Percentiles rank a stretch among this genome's conserved stretches.
Evolutionary conservation across 2,888 invertebrate genomes (phyloP).

Genomic region (Amiota mariae): DNA sequence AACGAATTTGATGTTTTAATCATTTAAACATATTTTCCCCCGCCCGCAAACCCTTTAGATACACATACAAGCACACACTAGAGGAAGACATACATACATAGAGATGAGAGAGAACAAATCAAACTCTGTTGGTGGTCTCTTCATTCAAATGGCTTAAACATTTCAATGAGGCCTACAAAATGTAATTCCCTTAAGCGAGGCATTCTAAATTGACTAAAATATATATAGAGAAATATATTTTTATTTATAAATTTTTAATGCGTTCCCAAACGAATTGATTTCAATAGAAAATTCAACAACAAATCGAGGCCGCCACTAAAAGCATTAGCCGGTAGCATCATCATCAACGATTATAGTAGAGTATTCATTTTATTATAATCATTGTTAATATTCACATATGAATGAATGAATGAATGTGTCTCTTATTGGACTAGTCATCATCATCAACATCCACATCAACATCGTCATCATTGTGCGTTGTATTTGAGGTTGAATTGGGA

Average conservation of each 20-base stretch:
- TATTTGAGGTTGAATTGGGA: too few relatives aligned
- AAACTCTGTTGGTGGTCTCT: slow-evolving; percentile 19
- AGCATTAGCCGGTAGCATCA: neutral
- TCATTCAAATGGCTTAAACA: neutral
- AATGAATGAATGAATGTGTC: too few relatives aligned
- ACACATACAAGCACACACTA: neutral
- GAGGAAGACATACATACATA: too few relatives aligned
- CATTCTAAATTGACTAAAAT: slow-evolving; percentile 49
- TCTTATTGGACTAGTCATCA: too few relatives aligned
- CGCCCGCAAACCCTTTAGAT: neutral
- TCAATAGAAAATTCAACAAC: slow-evolving; percentile 24
- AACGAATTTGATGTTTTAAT: slow-evolving; percentile 65
- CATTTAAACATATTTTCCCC: slow-evolving; percentile 19
- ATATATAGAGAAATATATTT: slow-evolving; percentile 37
- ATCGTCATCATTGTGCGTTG: too few relatives aligned
- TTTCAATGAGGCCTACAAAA: slow-evolving; percentile 37
- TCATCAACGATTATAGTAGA: too few relatives aligned
- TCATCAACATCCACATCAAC: too few relatives aligned
- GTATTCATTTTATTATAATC: too few relatives aligned
- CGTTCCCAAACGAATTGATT: slow-evolving; percentile 65
- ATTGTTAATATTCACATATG: too few relatives aligned
- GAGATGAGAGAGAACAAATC: too few relatives aligned
- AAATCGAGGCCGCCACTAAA: slow-evolving; percentile 1
- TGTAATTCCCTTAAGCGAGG: slow-evolving; percentile 30
- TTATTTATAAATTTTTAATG: slow-evolving; percentile 49